A percentile compares a stretch with the other conserved stretches of the same genome.
These are phyloP conservation scores for Sabatieria punctata DNA, from an alignment of 2,888 invertebrate genomes.

Conservation along the genomic window DNA sequence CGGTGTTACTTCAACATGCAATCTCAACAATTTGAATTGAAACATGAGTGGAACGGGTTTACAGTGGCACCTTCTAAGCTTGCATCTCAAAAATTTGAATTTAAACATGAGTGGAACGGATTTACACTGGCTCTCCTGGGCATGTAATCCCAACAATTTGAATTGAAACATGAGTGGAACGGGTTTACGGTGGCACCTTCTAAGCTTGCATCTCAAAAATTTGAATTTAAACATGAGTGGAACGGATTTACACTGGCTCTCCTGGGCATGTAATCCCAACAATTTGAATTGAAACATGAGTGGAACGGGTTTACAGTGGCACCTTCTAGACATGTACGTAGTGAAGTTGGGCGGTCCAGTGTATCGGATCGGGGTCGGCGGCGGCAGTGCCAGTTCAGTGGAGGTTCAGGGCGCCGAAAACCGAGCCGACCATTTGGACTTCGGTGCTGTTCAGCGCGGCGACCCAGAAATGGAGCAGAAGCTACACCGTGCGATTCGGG, in stretches of 20 bases:
- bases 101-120: no score
- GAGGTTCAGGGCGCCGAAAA: constrained; percentile 50
- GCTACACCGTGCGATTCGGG: constrained; percentile 74
- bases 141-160: no score
- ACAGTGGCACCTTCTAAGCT: constrained; percentile 29
- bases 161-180: no score
- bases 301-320: no score
- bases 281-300: no score
- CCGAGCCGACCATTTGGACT: constrained; percentile 56
- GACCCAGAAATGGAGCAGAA: constrained; percentile 99
- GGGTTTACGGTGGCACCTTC: neutral
- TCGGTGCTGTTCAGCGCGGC: constrained; percentile 84
- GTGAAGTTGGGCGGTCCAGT: constrained; percentile 93
- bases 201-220: constrained; percentile 64
- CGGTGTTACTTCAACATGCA: no score
- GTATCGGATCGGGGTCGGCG: constrained; percentile 92
- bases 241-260: no score
- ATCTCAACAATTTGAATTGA: no score
- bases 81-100: constrained; percentile 78
- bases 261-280: no score
- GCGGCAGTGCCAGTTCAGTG: constrained; percentile 92
- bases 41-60: no score
- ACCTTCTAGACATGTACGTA: constrained; percentile 47
- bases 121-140: no score
- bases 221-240: no score